These are phyloP conservation scores for Heterodera filipjevi DNA, from an alignment of 2,888 invertebrate genomes.

Conservation along the genomic window DNA sequence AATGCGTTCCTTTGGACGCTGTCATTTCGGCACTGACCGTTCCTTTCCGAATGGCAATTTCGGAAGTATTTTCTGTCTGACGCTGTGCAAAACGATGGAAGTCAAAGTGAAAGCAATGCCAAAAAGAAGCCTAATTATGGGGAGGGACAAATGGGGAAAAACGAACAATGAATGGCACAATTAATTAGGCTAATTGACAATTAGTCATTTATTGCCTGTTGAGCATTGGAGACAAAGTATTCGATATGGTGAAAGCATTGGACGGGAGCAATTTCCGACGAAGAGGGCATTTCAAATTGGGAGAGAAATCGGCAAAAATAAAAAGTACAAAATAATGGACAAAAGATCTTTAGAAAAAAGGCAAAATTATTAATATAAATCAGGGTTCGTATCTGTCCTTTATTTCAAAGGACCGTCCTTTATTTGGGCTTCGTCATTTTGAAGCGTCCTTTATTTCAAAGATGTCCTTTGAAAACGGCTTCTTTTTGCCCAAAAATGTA, in stretches of 20 bases:
- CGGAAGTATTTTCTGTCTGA: slow-evolving; percentile 36
- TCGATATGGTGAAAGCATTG: slow-evolving; percentile 51
- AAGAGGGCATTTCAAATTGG: not conserved
- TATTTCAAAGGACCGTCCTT: no score
- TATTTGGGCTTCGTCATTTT: no score
- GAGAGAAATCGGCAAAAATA: not conserved
- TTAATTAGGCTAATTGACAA: not conserved
- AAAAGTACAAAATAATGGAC: not conserved
- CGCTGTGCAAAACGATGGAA: slow-evolving; percentile 53
- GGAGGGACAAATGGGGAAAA: not conserved
- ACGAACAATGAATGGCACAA: not conserved
- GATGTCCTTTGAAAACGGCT: no score
- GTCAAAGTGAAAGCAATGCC: slow-evolving; percentile 62
- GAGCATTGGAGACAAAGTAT: slow-evolving; percentile 57
- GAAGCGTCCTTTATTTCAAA: no score
- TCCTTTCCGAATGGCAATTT: slow-evolving; percentile 55
- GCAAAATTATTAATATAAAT: no score
- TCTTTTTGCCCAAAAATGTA: no score
- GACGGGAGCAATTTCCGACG: not conserved
- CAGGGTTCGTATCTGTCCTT: no score
- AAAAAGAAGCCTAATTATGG: slow-evolving; percentile 53
- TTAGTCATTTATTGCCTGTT: slow-evolving; percentile 43
- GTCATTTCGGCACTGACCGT: slow-evolving; percentile 40
- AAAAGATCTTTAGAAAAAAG: no score
- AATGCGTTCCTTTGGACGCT: not conserved